phyloP scores from a whole-genome alignment of 2,888 invertebrate species.

The Coecobrya sp. region DNA sequence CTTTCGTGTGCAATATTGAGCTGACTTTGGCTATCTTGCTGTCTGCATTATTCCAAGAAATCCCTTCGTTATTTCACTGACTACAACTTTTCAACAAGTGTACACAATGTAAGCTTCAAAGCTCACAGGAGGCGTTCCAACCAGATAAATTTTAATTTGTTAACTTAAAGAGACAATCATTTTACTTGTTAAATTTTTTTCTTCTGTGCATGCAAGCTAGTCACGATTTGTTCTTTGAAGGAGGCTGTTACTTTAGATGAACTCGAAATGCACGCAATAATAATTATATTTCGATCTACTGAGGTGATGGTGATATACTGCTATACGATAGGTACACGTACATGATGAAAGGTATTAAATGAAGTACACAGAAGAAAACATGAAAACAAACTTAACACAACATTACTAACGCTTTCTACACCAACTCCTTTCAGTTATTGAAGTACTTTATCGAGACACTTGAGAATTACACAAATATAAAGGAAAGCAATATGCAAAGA shows the following conservation, averaged over 20 bases:
- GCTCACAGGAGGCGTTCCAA: slow-evolving; percentile 85
- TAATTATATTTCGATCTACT: slow-evolving; percentile 74
- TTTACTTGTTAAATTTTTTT: slow-evolving; percentile 84
- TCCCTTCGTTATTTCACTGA: slow-evolving; percentile 49
- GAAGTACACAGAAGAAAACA: background rate
- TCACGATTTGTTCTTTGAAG: slow-evolving; percentile 84
- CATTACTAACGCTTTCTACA: slow-evolving; percentile 25
- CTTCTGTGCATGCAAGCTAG: slow-evolving; percentile 84
- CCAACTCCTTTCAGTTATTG: background rate
- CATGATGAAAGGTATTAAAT: slow-evolving; percentile 15
- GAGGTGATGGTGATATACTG: slow-evolving; percentile 59
- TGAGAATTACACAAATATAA: slow-evolving; percentile 1
- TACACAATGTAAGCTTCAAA: slow-evolving; percentile 62
- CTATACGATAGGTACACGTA: background rate
- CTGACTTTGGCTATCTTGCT: background rate
- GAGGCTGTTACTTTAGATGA: slow-evolving; percentile 76
- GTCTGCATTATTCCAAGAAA: slow-evolving; percentile 62
- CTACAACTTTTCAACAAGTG: slow-evolving; percentile 80
- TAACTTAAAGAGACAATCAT: slow-evolving; percentile 87
- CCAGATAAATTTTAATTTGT: slow-evolving; percentile 87
- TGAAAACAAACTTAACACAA: background rate
- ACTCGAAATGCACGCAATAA: slow-evolving; percentile 80
- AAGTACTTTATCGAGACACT: slow-evolving; percentile 32
- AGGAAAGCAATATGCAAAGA: background rate
- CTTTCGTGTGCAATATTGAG: slow-evolving; percentile 45